phyloP scores from a whole-genome alignment of 92 coral and sea anemone species.

The Phenganax subtilis region DNA sequence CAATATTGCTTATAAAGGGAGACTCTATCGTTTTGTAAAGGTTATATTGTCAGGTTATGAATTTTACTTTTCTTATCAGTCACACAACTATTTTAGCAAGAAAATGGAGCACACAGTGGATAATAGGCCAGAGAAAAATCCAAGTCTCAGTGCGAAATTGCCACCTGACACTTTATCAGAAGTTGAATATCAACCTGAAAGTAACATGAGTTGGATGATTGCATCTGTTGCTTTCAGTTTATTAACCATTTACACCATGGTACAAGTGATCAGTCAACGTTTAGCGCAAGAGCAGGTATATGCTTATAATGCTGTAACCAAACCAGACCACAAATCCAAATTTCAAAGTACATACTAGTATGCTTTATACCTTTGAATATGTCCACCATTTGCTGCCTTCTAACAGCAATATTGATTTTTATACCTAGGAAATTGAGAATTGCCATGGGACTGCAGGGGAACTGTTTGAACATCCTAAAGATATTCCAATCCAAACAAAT shows the following conservation, averaged over 20 bases:
- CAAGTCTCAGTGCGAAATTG: background rate
- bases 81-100: background rate
- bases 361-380: too few species aligned
- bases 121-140: background rate
- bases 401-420: background rate
- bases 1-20: too few species aligned
- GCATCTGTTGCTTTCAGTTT: slow-evolving; percentile 7
- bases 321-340: too few species aligned
- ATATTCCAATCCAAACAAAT: background rate
- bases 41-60: background rate
- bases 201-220: background rate
- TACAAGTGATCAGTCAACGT: background rate
- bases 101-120: background rate
- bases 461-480: background rate
- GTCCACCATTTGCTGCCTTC: background rate
- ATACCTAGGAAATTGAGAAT: background rate
- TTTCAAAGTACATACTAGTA: too few species aligned
- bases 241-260: background rate
- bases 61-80: background rate
- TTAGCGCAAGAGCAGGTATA: background rate
- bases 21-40: background rate
- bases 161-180: background rate
- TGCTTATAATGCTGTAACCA: background rate
- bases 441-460: background rate
- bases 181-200: background rate